Base-by-base conservation (phyloP, 2,888 invertebrate species). In the Drosophila differens region DNA sequence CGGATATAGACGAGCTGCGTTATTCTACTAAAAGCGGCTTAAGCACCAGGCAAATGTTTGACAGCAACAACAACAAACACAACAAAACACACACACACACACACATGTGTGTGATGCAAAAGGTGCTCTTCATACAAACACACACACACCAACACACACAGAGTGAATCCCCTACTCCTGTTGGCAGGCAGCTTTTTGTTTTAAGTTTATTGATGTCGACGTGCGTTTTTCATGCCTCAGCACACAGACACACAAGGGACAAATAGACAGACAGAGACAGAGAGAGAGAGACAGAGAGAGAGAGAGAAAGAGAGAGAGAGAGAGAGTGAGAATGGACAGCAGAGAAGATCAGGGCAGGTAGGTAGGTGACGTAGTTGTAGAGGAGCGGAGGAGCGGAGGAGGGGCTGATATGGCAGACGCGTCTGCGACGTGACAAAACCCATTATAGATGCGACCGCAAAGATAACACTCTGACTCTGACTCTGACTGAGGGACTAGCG, bases 371-470 rank as follows among this genome's bases (percentile, higher is more conserved):
- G 19, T 16, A 16, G 28, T 30, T 33, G 14, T n/a, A 39, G 16
- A 3, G 32, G 3, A 10, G n/a, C 12, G 28, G 28, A 1, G 6
- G 1, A 6, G 32, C 3, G 12, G 30, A n/a, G 39, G 28, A 32
- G 19, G 33, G 7, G 25, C 10, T 35, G 30, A 49, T 25, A 44
- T 61, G 67, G 69, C 89, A 84, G 85, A 77, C 86, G 83, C 80
- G 85, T 85, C 90, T 88, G 90, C 85, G 85, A 93, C 91, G 91
- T 93, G 92, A 93, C 92, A 93, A 93, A 92, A 93, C 89, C 92
- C 90, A 92, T 93, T 93, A 92, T 85, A 92, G 91, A 91, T 91
- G 87, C 83, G 84, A 89, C 85, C 83, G 76, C 91, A 89, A 85
- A 89, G 91, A 91, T 88, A 91, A 91, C 91, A 90, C 84, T 65